phyloP scores from a whole-genome alignment of 2,113 vertebrate genomes.

The Ceyx cyanopectus region DNA sequence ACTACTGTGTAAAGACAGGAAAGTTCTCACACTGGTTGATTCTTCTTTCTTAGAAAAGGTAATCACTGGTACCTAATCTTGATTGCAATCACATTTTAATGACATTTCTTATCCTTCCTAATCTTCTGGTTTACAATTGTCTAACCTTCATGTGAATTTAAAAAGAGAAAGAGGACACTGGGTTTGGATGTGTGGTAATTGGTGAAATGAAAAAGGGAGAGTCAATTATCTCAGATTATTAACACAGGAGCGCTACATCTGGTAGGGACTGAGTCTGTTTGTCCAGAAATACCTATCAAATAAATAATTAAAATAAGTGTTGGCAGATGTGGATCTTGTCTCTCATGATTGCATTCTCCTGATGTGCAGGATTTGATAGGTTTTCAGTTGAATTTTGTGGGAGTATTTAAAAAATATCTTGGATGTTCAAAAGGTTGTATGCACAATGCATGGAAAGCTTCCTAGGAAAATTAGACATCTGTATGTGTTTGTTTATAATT shows the following conservation, averaged over 20 bases:
- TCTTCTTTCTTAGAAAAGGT: constrained; percentile 4
- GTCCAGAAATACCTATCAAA: constrained; percentile 74
- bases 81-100: constrained; percentile 50
- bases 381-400: constrained; percentile 14
- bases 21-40: constrained; percentile 24
- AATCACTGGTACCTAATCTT: constrained; percentile 19
- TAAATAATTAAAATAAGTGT: constrained; percentile 72
- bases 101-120: constrained; percentile 28
- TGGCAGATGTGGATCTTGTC: constrained; percentile 53
- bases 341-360: constrained; percentile 31
- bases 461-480: constrained; percentile 56
- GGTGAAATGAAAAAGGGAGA: constrained; percentile 68
- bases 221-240: constrained; percentile 76
- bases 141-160: constrained; percentile 6
- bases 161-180: not conserved
- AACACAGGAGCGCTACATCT: constrained; percentile 71
- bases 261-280: constrained; percentile 65
- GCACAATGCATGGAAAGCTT: constrained; percentile 32
- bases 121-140: constrained; percentile 54
- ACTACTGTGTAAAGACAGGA: not conserved
- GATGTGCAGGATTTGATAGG: constrained; percentile 15
- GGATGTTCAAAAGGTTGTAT: not conserved
- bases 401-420: not conserved
- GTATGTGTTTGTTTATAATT: constrained; percentile 61
- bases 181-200: constrained; percentile 63